Evolutionary conservation across 2,797 vertebrate species (phyloP).

Genomic region (Hippopotamyrus pictus): DNA sequence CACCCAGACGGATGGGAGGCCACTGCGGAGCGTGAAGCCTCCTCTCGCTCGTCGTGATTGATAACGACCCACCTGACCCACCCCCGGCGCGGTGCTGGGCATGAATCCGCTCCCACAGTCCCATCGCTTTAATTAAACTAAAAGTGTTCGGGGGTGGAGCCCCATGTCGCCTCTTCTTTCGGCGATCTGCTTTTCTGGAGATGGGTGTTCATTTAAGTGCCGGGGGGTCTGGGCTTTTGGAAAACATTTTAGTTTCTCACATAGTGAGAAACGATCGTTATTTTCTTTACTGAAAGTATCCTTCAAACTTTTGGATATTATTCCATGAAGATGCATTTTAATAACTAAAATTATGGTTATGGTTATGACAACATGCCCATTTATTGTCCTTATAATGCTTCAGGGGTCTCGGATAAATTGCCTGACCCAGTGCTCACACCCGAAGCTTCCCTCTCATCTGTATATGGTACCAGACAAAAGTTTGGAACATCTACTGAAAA

Average conservation of each 20-base stretch:
- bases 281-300: not conserved
- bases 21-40: conserved; percentile 36
- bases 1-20: conserved; percentile 55
- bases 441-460: not conserved
- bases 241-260: not conserved
- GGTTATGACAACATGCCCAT: not conserved
- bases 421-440: not conserved
- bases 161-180: not conserved
- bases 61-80: conserved; percentile 60
- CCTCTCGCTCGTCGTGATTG: conserved; percentile 45
- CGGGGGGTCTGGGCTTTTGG: not conserved
- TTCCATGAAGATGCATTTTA: not conserved
- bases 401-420: not conserved
- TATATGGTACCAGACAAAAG: not conserved
- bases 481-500: not conserved
- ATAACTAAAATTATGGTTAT: not conserved
- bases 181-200: not conserved
- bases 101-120: conserved; percentile 44
- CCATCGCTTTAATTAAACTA: conserved; percentile 33
- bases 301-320: not conserved
- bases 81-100: conserved; percentile 55
- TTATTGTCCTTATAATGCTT: not conserved
- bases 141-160: not conserved
- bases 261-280: not conserved
- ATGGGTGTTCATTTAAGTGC: not conserved